Evolutionary conservation across 2,888 invertebrate species (phyloP), one percentile per base, ranked within the genome.

Genomic region (Pheosia gnoma): DNA sequence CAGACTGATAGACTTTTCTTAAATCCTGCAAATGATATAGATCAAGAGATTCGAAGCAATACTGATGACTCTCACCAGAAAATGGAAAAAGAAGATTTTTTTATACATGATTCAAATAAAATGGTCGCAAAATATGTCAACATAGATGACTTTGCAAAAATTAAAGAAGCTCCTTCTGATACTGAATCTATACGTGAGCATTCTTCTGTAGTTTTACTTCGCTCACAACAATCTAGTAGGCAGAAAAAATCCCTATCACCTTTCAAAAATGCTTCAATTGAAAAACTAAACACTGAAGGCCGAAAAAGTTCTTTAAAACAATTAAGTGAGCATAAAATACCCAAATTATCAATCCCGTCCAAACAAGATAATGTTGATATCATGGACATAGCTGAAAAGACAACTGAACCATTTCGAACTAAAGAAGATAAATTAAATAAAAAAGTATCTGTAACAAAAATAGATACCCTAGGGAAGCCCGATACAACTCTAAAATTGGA

Each of bases 301-400:
- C 5, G 11, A 10, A 5, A 47, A 47, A 47, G 10, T 5, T 10
- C 13, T 25, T 52, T 52, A 8, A 53, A 53, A 53, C 51, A 25
- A 51, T 8, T 51, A 25, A 25, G 10, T 51, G 9, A 51, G 6
- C 13, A 25, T 25, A 7, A 51, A 13, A 51, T 25, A 51, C 3
- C 51, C 3, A 9, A 51, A 25, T 4, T n/a, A 9, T n/a, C n/a
- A 47, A 25, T 25, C 3, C 25, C 25, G 13, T 10, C 57, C 37
- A 62, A 63, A 53, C 57, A 58, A 54, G 59, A 70, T n/a, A 57
- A 51, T 39, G 47, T 60, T 54, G 60, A 39, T 52, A 59, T 61
- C 39, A 36, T 37, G 3, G 45, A 43, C 38, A 57, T 6, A 3
- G 8, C 43, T 45, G 38, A 55, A 13, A 47, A 45, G 8, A 45